A percentile compares a stretch with the other conserved stretches of the same genome.
Conservation (phyloP, 92 coral and sea anemone species). For the Meandrina meandrites region DNA sequence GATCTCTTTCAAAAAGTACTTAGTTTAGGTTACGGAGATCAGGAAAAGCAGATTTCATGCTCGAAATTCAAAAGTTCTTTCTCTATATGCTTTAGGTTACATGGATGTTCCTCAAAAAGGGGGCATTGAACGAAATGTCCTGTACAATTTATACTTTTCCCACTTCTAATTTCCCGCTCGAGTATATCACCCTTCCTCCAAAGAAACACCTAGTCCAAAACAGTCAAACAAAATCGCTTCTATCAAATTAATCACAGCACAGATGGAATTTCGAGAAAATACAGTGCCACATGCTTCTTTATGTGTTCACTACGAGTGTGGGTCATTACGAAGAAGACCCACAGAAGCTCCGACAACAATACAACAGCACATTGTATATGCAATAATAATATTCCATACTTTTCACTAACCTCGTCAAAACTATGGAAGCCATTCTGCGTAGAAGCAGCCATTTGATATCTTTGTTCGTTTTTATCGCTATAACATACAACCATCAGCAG, state of each 20-base stretch:
- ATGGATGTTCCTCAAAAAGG: no score
- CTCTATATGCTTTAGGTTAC: not conserved
- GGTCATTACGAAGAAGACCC: no score
- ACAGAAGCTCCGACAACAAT: no score
- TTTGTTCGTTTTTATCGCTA: slow-evolving; percentile 17
- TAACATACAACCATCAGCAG: slow-evolving; percentile 33
- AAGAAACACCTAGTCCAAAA: not conserved
- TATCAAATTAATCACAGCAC: no score
- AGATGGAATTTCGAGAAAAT: no score
- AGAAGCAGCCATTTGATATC: not conserved
- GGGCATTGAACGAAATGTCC: no score
- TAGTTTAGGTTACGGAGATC: no score
- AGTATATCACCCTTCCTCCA: no score
- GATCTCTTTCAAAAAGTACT: not conserved
- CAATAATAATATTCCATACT: not conserved
- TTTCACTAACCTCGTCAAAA: slow-evolving; percentile 8
- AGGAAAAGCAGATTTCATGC: not conserved
- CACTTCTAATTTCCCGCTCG: no score
- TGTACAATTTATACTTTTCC: no score
- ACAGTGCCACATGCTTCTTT: not conserved
- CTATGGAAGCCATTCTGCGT: not conserved
- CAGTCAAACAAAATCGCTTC: not conserved
- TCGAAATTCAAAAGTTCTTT: not conserved
- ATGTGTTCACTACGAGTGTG: no score
- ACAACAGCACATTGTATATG: no score